These are phyloP conservation scores for Typhlomys cinereus DNA, from an alignment of 2,113 vertebrate species.

Conservation along the genomic window DNA sequence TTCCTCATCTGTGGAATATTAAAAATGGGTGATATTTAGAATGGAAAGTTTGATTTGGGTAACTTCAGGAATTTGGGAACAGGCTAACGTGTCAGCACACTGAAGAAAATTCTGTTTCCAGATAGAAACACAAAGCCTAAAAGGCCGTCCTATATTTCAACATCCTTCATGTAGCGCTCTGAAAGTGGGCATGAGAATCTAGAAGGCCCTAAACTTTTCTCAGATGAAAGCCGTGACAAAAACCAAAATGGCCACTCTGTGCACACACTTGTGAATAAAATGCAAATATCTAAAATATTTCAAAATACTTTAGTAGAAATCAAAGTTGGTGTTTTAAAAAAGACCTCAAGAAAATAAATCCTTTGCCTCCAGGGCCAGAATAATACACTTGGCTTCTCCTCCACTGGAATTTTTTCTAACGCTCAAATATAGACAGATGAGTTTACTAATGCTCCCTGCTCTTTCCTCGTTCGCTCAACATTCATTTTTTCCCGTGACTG, in stretches of 20 bases:
- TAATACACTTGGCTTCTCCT: conserved; percentile 27
- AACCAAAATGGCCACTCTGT: not conserved
- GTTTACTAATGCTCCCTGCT: conserved; percentile 27
- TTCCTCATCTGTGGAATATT: not conserved
- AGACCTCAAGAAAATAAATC: conserved; percentile 12
- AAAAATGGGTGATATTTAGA: not conserved
- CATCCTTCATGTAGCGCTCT: not conserved
- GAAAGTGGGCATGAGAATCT: not conserved
- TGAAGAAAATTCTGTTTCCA: not conserved
- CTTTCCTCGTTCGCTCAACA: conserved; percentile 12
- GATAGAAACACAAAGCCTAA: not conserved
- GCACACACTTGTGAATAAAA: conserved; percentile 9
- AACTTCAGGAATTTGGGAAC: conserved; percentile 1
- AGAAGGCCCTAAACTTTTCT: not conserved
- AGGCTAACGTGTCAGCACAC: not conserved
- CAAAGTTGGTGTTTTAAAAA: conserved; percentile 30
- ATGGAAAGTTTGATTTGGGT: not conserved
- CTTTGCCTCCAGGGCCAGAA: not conserved
- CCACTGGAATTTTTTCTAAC: conserved; percentile 28
- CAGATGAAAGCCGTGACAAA: not conserved
- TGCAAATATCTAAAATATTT: conserved; percentile 6
- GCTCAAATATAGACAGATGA: conserved; percentile 7
- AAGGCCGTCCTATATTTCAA: not conserved
- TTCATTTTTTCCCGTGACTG: conserved; percentile 16
- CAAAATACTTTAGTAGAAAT: conserved; percentile 47